A percentile compares a stretch with the other conserved stretches of the same genome.
phyloP scores from a whole-genome alignment of 2,888 invertebrate species.

The Rhogogaster chlorosoma region DNA sequence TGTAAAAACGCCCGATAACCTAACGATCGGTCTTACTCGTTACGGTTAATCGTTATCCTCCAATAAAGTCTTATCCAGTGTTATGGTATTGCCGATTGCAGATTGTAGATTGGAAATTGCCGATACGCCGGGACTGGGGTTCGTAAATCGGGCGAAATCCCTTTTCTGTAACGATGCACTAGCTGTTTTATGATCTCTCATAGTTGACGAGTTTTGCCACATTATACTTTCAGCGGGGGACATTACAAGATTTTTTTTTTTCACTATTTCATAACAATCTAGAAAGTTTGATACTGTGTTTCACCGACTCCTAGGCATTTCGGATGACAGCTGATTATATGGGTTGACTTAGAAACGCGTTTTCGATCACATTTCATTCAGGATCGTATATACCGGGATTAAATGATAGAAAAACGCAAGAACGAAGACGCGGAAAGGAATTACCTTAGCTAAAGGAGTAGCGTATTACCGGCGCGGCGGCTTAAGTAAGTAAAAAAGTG shows the following conservation, averaged over 20 bases:
- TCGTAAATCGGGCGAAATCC: conserved; percentile 4
- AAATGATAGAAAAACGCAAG: conserved; percentile 21
- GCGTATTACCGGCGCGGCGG: not conserved
- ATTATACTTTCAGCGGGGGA: not conserved
- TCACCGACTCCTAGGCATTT: not conserved
- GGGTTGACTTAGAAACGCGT: not conserved
- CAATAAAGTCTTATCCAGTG: conserved; percentile 60
- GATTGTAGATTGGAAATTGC: conserved; percentile 41
- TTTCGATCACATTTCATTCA: not conserved
- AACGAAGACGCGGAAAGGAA: conserved; percentile 38
- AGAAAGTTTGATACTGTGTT: no score
- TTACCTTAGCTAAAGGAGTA: not conserved
- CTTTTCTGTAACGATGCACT: not conserved
- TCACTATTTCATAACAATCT: not conserved
- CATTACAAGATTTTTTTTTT: not conserved
- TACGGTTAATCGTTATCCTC: conserved; percentile 61
- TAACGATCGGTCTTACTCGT: not conserved
- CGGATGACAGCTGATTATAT: not conserved
- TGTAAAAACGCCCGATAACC: not conserved
- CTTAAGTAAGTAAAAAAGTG: conserved; percentile 43
- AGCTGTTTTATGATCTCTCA: not conserved
- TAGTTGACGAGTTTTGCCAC: not conserved
- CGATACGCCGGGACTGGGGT: not conserved
- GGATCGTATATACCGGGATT: not conserved
- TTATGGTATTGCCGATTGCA: conserved; percentile 58